Base-by-base conservation (phyloP, 1,140 invertebrate genomes). In the Pseudomyrmex flavicornis region DNA sequence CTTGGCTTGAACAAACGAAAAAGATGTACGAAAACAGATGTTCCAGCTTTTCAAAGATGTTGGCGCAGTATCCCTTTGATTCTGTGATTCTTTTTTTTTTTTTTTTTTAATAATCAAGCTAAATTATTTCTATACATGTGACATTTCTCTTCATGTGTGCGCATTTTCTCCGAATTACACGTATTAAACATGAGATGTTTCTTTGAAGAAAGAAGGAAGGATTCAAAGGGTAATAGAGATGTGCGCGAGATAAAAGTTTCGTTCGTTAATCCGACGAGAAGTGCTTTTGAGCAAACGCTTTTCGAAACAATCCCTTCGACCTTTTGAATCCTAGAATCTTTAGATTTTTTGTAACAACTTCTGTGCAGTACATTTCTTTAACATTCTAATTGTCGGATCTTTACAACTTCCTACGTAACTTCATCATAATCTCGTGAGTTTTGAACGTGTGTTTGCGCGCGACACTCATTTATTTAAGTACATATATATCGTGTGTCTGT, bases 141-240 rank as follows among this genome's bases (percentile, higher is more conserved):
- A 35, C 35, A 75, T 12, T 62, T 46, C 8, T 50, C 5, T 62
- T 12, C 26, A 62, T 59, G 13, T 62, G 52, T 35, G 35, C 35
- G 35, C 35, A 5, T 35, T 35, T 35, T 35, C 35, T 35, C 5
- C 35, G 35, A 35, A 22, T 26, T 63, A 50, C 2, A 75, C 26
- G 35, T 59, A 73, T 59, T 73, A 22, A 44, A 62, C 15, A 12
- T 22, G 13, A 69, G 35, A 13, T 7, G 52, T 13, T 0, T 69
- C 44, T 17, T 35, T 35, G 35, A 35, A n/a, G 15, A 54, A 10
- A 63, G 20, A n/a, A 22, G 50, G 12, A 54, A 76, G 20, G 8
- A 63, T 76, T 65, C 15, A 61, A 74, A 74, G 13, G 48, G 4
- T 58, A 26, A 26, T 5, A 35, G 3, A 76, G n/a, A 54, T 75